These are phyloP conservation scores for Parotocinclus haroldoi DNA, from an alignment of 2,797 vertebrate species.

Conservation along the genomic window DNA sequence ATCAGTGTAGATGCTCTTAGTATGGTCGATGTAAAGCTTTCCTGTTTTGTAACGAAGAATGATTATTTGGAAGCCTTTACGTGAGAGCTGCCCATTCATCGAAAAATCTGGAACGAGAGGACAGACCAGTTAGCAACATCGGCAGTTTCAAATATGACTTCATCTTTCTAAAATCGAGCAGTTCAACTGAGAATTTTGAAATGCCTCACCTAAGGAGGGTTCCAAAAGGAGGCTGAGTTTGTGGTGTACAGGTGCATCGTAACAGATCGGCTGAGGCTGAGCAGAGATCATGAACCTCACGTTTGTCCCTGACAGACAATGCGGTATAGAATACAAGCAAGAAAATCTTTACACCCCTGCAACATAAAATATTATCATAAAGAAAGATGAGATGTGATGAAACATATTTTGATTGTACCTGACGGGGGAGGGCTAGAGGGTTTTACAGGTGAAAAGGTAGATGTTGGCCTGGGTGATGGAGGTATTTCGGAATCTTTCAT, in stretches of 20 bases:
- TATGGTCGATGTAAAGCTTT: conserved; percentile 38
- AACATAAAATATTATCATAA: neutral
- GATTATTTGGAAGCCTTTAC: conserved; percentile 58
- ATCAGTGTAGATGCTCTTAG: conserved; percentile 29
- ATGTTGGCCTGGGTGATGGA: neutral
- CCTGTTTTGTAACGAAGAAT: conserved; percentile 39
- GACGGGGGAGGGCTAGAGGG: neutral
- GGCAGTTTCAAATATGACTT: too few species aligned
- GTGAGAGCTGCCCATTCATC: conserved; percentile 61
- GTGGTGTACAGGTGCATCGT: conserved; percentile 42
- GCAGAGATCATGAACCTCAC: conserved; percentile 56
- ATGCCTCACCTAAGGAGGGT: conserved; percentile 54
- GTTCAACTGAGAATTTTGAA: conserved; percentile 33
- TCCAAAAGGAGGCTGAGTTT: conserved; percentile 59
- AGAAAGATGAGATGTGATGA: neutral
- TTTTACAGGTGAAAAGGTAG: too few species aligned
- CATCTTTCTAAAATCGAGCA: neutral
- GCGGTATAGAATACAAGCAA: neutral
- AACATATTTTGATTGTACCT: neutral
- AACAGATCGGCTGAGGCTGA: conserved; percentile 59
- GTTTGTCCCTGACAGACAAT: neutral
- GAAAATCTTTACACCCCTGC: neutral
- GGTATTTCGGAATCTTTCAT: too few species aligned
- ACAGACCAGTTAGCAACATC: neutral
- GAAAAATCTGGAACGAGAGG: conserved; percentile 50